Evolutionary conservation across 2,797 vertebrate genomes (phyloP).

Genomic region (Gephyroberyx darwinii): DNA sequence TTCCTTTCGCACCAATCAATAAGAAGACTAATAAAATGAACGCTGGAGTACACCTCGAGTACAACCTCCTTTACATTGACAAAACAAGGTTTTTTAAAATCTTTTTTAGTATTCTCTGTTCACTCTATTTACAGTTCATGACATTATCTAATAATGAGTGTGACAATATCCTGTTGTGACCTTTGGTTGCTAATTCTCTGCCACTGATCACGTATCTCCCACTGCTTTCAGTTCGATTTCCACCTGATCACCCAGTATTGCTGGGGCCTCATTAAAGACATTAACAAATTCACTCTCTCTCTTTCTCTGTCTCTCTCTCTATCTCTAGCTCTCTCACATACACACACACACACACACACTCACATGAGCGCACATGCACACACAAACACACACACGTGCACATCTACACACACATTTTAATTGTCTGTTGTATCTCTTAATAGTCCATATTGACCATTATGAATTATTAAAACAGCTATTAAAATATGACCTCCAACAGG

Average conservation of each 20-base stretch:
- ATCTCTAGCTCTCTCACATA: background rate
- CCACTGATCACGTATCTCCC: constrained; percentile 46
- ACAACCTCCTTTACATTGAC: background rate
- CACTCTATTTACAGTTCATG: background rate
- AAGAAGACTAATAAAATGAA: constrained; percentile 12
- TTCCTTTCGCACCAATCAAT: constrained; percentile 18
- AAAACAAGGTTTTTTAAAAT: background rate
- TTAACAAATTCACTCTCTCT: background rate
- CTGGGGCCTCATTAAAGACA: background rate
- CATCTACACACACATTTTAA: background rate
- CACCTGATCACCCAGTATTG: constrained; percentile 35
- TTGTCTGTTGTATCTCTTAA: no score
- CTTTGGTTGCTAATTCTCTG: constrained; percentile 47
- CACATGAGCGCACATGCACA: background rate
- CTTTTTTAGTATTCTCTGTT: background rate
- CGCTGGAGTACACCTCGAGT: background rate
- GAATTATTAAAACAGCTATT: no score
- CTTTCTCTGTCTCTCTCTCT: no score
- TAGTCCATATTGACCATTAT: no score
- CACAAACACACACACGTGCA: background rate
- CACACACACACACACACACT: background rate
- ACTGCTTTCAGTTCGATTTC: constrained; percentile 37
- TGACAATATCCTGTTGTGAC: constrained; percentile 39
- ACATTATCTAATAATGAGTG: constrained; percentile 21
- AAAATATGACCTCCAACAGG: no score